phyloP scores from a whole-genome alignment of 2,113 vertebrate species.

The Collichthys lucidus region DNA sequence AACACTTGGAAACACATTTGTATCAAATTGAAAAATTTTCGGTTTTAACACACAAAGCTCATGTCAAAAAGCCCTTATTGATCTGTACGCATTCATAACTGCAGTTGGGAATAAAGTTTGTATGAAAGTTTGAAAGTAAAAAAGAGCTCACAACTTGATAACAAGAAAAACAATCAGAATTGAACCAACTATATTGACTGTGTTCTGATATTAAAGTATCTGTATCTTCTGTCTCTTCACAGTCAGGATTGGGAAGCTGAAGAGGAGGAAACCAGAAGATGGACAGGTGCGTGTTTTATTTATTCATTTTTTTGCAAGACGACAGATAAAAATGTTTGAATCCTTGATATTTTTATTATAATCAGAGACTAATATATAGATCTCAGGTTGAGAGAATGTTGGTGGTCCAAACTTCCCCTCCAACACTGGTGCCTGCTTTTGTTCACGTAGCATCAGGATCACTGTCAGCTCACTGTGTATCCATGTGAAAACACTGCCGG shows the following conservation, averaged over 20 bases:
- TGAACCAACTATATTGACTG: background rate
- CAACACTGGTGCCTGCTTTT: conserved; percentile 31
- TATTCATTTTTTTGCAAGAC: background rate
- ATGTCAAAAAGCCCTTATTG: background rate
- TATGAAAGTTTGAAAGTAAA: background rate
- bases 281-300: conserved; percentile 61
- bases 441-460: conserved; percentile 66
- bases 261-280: conserved; percentile 77
- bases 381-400: conserved; percentile 17
- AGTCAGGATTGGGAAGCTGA: conserved; percentile 81
- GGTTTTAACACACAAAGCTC: background rate
- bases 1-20: background rate
- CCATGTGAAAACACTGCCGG: conserved; percentile 62
- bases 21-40: background rate
- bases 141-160: background rate
- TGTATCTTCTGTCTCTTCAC: conserved; percentile 48
- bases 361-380: conserved; percentile 8
- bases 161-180: background rate
- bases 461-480: conserved; percentile 63
- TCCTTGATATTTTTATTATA: conserved; percentile 45
- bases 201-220: background rate
- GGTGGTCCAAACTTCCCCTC: background rate
- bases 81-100: background rate
- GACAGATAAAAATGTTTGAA: conserved; percentile 16
- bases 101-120: background rate